Percentiles rank a stretch among this genome's conserved stretches.
phyloP scores from a whole-genome alignment of 2,888 invertebrate genomes.

The Oscheius sp. region DNA sequence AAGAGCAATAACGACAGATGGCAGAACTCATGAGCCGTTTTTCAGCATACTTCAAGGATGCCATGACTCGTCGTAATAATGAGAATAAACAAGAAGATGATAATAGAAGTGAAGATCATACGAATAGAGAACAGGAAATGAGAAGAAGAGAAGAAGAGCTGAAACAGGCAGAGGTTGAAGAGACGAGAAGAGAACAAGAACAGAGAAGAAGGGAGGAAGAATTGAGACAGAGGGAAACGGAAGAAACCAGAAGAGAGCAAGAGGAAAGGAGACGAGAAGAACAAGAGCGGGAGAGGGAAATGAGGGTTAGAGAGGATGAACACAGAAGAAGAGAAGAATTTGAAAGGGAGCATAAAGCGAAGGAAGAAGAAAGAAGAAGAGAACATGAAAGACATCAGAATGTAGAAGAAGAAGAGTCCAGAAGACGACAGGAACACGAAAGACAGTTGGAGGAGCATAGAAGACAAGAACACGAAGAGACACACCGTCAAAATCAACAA shows the following conservation, averaged over 20 bases:
- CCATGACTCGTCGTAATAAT: conserved; percentile 43
- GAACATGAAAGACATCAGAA: not conserved
- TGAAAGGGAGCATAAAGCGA: not conserved
- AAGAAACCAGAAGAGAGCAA: not conserved
- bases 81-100: too few relatives aligned
- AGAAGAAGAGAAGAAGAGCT: conserved; percentile 28
- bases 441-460: conserved; percentile 6
- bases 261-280: conserved; percentile 11
- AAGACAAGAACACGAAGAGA: not conserved
- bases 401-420: not conserved
- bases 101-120: too few relatives aligned
- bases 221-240: not conserved
- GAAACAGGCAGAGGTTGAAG: conserved; percentile 8
- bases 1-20: not conserved
- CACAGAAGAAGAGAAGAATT: conserved; percentile 1
- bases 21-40: conserved; percentile 11
- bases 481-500: not conserved
- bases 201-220: conserved; percentile 21
- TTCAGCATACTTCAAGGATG: conserved; percentile 59
- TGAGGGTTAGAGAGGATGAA: too few relatives aligned
- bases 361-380: conserved; percentile 4
- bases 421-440: not conserved
- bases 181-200: conserved; percentile 26
- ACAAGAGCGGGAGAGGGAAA: not conserved
- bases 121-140: conserved; percentile 31